Evolutionary conservation across 2,113 vertebrate genomes (phyloP), one percentile per base, ranked within the genome.

Genomic region (Oxyura jamaicensis): DNA sequence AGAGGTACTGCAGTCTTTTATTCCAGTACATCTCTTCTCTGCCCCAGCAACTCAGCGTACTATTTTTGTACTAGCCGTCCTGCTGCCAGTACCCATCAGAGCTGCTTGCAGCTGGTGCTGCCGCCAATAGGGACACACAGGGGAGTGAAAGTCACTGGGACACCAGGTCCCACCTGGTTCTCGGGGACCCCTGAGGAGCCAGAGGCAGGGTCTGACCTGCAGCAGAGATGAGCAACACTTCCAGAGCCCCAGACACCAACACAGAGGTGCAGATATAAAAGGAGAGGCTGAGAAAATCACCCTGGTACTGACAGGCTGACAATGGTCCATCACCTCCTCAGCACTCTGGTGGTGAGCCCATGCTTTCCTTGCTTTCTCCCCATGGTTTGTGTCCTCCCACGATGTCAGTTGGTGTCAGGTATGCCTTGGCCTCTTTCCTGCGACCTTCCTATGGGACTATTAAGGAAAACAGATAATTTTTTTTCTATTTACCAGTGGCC

Each of bases 381-480:
- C 23, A 19, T 50, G 28, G 11, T 69, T 74, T 92, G 63, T 86
- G 42, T 59, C 42, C 71, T 86, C 58, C 29, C n/a, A 15, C 41
- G 52, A 52, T 28, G 29, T 74, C 92, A 91, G 90, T 93, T 53
- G 83, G 15, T 58, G 35, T 4, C 3, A 36, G 48, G 35, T 88
- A 65, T 92, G 42, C 48, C 41, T 58, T 88, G 67, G 46, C 71
- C 60, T 93, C 76, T 91, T 58, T 94, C 48, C 31, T 88, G 26
- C 36, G 78, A 48, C 53, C 6, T 63, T 95, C 28, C 80, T 96
- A 83, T 73, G 73, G 82, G 88, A 95, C 23, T 88, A 91, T 86
- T 96, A 95, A 90, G 79, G 69, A 93, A 96, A 96, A 95, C 19
- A 90, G 71, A 60, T 77, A 60, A 39, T 41, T 13, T 29, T 95